Conservation (phyloP, 2,797 vertebrate species). For the Falco berigora region DNA sequence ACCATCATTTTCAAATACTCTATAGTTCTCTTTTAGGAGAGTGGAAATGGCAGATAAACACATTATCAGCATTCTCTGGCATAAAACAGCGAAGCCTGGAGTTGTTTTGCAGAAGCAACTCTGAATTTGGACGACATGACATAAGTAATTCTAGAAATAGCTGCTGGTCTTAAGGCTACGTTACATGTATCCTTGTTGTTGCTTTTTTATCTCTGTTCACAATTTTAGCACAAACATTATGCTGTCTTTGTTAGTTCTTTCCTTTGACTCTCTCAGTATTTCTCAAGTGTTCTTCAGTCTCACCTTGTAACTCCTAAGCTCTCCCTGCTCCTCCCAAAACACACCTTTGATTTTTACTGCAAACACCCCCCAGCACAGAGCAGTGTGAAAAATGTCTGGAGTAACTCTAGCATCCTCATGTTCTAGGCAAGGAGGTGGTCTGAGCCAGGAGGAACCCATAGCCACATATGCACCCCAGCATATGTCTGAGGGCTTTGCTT, state of each 20-base stretch:
- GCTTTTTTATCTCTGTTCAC: neutral
- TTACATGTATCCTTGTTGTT: neutral
- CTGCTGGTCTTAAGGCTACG: conserved; percentile 38
- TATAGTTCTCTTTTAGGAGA: neutral
- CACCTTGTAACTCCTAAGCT: neutral
- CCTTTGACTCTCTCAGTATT: neutral
- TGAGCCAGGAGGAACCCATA: conserved; percentile 25
- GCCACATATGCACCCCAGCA: neutral
- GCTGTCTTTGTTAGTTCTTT: neutral
- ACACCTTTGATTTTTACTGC: neutral
- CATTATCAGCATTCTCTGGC: conserved; percentile 36
- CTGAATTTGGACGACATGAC: neutral
- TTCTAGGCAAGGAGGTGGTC: neutral
- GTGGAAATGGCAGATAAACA: conserved; percentile 26
- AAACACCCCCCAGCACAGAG: neutral
- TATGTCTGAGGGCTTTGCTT: conserved; percentile 18
- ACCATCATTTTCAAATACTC: conserved; percentile 13
- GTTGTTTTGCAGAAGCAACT: conserved; percentile 43
- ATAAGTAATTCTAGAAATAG: conserved; percentile 48
- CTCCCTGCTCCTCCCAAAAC: neutral
- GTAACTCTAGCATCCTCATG: conserved; percentile 13
- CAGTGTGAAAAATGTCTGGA: conserved; percentile 27
- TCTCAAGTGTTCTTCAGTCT: neutral
- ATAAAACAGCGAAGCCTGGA: conserved; percentile 24
- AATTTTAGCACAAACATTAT: neutral